Conservation (phyloP, 1,140 invertebrate genomes). For the Pogonognathellus flavescens region DNA sequence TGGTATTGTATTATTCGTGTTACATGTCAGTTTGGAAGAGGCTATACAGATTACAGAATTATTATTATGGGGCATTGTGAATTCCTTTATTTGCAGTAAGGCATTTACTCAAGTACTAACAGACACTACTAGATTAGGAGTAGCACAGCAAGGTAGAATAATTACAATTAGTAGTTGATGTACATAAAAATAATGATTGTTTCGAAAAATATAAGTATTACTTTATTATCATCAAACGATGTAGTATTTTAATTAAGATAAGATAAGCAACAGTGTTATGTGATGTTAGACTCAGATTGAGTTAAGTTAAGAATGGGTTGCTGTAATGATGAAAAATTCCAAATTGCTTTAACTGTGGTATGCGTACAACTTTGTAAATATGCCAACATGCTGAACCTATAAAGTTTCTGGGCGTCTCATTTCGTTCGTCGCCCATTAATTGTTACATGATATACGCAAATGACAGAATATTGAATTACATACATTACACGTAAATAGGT, state of each 20-base stretch:
- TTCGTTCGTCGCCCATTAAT: no score
- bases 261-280: constrained; percentile 6
- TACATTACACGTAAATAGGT: no score
- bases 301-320: not conserved
- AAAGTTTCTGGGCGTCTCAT: no score
- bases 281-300: constrained; percentile 6
- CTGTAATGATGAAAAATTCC: constrained; percentile 36
- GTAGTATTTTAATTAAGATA: not conserved
- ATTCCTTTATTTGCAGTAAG: not conserved
- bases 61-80: not conserved
- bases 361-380: constrained; percentile 36
- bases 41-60: not conserved
- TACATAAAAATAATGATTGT: no score
- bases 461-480: no score
- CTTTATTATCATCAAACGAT: not conserved
- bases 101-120: no score
- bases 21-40: not conserved
- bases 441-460: no score
- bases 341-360: constrained; percentile 50
- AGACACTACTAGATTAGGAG: no score
- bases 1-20: no score
- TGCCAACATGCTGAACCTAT: not conserved
- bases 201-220: not conserved
- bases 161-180: no score
- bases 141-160: no score